Evolutionary conservation across 2,113 vertebrate species (phyloP).

Genomic region (Procapra przewalskii): DNA sequence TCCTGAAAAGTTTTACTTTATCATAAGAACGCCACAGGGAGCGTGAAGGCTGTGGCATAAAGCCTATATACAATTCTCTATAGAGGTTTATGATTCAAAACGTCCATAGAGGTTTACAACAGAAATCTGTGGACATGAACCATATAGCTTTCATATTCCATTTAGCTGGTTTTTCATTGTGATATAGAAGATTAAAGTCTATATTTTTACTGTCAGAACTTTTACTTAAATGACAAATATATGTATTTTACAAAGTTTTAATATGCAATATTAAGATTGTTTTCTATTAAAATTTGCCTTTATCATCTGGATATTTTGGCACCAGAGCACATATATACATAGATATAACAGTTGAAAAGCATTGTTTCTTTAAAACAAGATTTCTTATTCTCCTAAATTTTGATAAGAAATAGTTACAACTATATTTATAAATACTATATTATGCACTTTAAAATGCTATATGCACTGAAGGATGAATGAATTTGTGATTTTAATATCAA

Average conservation of each 20-base stretch:
- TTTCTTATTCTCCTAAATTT: neutral
- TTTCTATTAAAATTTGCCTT: neutral
- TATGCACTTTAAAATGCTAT: neutral
- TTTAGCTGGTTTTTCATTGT: neutral
- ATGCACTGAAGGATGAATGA: neutral
- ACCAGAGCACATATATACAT: neutral
- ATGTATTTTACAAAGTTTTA: neutral
- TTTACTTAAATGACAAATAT: neutral
- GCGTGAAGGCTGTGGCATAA: rapidly evolving
- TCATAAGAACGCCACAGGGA: rapidly evolving
- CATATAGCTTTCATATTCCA: neutral
- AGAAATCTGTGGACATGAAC: neutral
- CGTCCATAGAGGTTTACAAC: neutral
- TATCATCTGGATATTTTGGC: neutral
- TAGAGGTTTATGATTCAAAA: neutral
- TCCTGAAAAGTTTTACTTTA: neutral
- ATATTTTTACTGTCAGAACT: neutral
- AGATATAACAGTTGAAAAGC: neutral
- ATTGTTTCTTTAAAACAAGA: neutral
- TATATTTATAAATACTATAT: neutral
- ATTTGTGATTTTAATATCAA: neutral
- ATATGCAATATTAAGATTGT: neutral
- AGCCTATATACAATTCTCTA: neutral
- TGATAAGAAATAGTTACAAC: neutral
- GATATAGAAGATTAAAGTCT: neutral